A percentile compares a stretch with the other conserved stretches of the same genome.
phyloP scores from a whole-genome alignment of 1,140 invertebrate genomes.

The Drosophila orosa region DNA sequence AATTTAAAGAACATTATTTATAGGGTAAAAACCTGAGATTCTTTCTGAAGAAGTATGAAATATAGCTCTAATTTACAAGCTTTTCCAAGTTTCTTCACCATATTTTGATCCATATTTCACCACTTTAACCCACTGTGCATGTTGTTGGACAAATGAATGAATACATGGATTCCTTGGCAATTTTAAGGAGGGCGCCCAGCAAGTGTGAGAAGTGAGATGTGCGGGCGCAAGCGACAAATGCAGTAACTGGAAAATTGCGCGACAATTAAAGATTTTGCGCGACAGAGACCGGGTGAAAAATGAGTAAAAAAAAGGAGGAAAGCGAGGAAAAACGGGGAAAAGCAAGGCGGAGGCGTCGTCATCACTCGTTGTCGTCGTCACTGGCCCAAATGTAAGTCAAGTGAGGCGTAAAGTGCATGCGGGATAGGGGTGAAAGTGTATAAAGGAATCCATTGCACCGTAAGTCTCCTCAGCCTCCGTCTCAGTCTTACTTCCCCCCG shows the following conservation, averaged over 20 bases:
- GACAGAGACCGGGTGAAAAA: constrained; percentile 1
- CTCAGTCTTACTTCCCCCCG: background rate
- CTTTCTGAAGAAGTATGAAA: background rate
- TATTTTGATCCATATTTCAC: background rate
- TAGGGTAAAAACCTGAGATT: background rate
- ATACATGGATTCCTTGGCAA: constrained; percentile 71
- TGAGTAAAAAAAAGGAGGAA: background rate
- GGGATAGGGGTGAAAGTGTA: constrained; percentile 38
- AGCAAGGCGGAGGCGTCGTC: constrained; percentile 45
- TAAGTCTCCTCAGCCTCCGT: constrained; percentile 14
- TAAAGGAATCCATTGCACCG: constrained; percentile 30
- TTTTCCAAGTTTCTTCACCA: too few species aligned
- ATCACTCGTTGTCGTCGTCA: constrained; percentile 16
- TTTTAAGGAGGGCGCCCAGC: constrained; percentile 30
- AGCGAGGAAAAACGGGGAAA: constrained; percentile 15
- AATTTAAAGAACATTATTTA: background rate
- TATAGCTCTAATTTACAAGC: too few species aligned
- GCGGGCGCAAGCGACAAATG: constrained; percentile 61
- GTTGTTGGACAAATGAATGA: constrained; percentile 58
- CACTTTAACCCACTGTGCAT: constrained; percentile 38
- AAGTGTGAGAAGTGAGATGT: constrained; percentile 32
- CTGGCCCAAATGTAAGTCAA: constrained; percentile 76
- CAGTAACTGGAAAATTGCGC: constrained; percentile 83
- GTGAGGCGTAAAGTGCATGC: constrained; percentile 74
- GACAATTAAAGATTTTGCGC: constrained; percentile 82